These are phyloP conservation scores for Oxystoma pomonae DNA, from an alignment of 2,888 invertebrate species.

Conservation along the genomic window DNA sequence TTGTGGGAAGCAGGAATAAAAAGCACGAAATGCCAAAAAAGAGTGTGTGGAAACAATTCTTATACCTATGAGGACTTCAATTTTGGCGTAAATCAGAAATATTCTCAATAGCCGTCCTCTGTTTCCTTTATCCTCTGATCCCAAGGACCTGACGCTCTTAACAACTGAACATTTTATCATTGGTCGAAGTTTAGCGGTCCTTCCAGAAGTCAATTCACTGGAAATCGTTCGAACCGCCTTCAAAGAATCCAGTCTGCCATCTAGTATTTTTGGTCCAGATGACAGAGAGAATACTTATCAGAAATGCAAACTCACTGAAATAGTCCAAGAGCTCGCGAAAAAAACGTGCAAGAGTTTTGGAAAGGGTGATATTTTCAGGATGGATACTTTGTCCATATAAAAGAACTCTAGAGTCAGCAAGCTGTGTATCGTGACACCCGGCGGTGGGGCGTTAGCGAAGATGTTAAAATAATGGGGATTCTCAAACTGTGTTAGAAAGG, in stretches of 20 bases:
- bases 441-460: too few relatives aligned
- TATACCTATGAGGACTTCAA: constrained; percentile 20
- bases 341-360: too few relatives aligned
- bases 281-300: constrained; percentile 21
- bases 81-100: constrained; percentile 24
- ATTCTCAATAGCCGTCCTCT: constrained; percentile 27
- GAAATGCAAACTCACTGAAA: constrained; percentile 21
- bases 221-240: constrained; percentile 12
- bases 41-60: constrained; percentile 9
- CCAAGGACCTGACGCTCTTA: constrained; percentile 15
- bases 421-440: too few relatives aligned
- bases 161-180: constrained; percentile 27
- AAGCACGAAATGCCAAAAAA: constrained; percentile 18
- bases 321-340: too few relatives aligned
- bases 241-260: constrained; percentile 14
- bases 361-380: too few relatives aligned
- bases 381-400: too few relatives aligned
- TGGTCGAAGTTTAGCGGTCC: constrained; percentile 15
- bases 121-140: constrained; percentile 21
- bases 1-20: constrained; percentile 25
- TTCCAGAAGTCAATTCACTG: constrained; percentile 19
- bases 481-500: too few relatives aligned
- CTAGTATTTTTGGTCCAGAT: constrained; percentile 22
- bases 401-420: too few relatives aligned
- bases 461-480: too few relatives aligned